Percentiles rank a stretch among this genome's conserved stretches.
Conservation (phyloP, 2,797 vertebrate genomes). For the Protonibea diacanthus region DNA sequence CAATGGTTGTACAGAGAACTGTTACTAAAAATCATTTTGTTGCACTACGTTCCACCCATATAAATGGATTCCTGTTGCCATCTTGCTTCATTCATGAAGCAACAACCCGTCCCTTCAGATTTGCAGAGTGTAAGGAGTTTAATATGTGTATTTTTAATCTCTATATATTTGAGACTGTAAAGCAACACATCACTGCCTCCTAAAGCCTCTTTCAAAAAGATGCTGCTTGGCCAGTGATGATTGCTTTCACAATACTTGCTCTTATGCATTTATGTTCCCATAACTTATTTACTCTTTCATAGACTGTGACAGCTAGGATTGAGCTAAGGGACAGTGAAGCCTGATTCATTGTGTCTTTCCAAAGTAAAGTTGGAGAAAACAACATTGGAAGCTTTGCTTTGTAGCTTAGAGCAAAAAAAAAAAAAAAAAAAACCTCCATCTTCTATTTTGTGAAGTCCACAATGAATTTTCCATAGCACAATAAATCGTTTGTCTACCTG, state of each 20-base stretch:
- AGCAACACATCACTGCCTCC: conserved; percentile 44
- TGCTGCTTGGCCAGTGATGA: conserved; percentile 57
- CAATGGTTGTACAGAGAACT: neutral
- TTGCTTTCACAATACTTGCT: conserved; percentile 66
- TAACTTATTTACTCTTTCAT: conserved; percentile 72
- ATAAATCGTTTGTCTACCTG: conserved; percentile 72
- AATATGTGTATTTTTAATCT: conserved; percentile 51
- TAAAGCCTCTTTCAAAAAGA: conserved; percentile 42
- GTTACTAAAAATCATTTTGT: conserved; percentile 6
- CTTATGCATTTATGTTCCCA: conserved; percentile 57
- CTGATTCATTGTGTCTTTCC: conserved; percentile 71
- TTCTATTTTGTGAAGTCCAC: conserved; percentile 61
- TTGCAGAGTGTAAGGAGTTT: conserved; percentile 4
- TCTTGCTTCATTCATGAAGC: neutral
- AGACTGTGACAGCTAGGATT: conserved; percentile 67
- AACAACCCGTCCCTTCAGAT: conserved; percentile 15
- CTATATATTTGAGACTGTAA: conserved; percentile 37
- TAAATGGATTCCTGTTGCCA: neutral
- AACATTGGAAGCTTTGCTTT: conserved; percentile 69
- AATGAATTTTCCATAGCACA: conserved; percentile 64
- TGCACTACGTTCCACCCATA: conserved; percentile 7
- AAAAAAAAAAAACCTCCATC: conserved; percentile 48
- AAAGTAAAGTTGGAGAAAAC: conserved; percentile 69
- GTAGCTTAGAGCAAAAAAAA: conserved; percentile 59
- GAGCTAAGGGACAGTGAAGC: conserved; percentile 71